A percentile compares a stretch with the other conserved stretches of the same genome.
Evolutionary conservation across 2,797 vertebrate genomes (phyloP).

Genomic region (Bradypodion ventrale): DNA sequence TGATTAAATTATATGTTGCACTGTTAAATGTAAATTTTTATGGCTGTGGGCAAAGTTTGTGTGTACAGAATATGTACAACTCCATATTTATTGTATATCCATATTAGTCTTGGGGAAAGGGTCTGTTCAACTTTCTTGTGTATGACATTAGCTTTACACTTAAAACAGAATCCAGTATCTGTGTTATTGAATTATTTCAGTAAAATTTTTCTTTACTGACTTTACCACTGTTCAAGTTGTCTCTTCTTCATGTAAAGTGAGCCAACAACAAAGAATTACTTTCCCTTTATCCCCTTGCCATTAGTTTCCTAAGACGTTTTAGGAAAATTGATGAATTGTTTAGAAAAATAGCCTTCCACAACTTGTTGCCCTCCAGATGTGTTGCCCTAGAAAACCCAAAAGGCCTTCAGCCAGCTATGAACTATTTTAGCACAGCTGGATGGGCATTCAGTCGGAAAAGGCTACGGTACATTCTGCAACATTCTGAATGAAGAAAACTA

Average conservation of each 20-base stretch:
- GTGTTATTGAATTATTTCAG: slow-evolving; percentile 94
- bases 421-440: not conserved
- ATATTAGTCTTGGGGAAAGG: slow-evolving; percentile 93
- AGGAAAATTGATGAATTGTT: slow-evolving; percentile 4
- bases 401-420: not conserved
- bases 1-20: slow-evolving; percentile 92
- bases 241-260: slow-evolving; percentile 62
- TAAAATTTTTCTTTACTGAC: slow-evolving; percentile 97
- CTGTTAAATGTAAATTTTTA: slow-evolving; percentile 97
- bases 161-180: slow-evolving; percentile 86
- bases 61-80: slow-evolving; percentile 97
- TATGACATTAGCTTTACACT: slow-evolving; percentile 95
- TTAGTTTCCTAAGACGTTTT: slow-evolving; percentile 26
- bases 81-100: slow-evolving; percentile 99
- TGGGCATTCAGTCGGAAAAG: not conserved
- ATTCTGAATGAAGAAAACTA: not conserved
- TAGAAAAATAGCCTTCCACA: not conserved
- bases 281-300: not conserved
- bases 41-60: slow-evolving; percentile 91
- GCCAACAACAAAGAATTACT: not conserved
- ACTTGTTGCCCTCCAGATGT: not conserved
- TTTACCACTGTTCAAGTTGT: slow-evolving; percentile 73
- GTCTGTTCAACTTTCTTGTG: slow-evolving; percentile 87
- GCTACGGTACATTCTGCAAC: not conserved
- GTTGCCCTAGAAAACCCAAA: not conserved